Base-by-base conservation (phyloP, 2,888 invertebrate species). In the Entomobrya multifasciata region DNA sequence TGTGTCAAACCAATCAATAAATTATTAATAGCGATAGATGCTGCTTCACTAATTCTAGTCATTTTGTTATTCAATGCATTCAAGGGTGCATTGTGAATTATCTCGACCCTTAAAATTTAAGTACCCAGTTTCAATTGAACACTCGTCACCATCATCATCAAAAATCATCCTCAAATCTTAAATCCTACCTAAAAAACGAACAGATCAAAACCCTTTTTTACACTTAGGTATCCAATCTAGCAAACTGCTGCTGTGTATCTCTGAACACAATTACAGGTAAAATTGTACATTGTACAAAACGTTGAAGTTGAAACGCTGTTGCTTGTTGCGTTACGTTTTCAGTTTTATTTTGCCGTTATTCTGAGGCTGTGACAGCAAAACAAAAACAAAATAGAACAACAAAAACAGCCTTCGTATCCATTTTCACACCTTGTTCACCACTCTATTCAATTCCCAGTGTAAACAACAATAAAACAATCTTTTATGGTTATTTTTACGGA, bases 401-500 rank as follows among this genome's bases (percentile, higher is more conserved):
- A 81, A 70, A 36, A 67, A 70, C 57, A 70, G 81, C 81, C 70
- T 81, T 81, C 81, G 72, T 49, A 72, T 72, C 49, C 72, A 72
- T 72, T 72, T 72, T 72, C 72, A 72, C 72, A 49, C 72, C 72
- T 72, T 72, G 52, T 72, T 72, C 30, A 67, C 15, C 27, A 60
- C 17, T 67, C 52, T 30, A 67, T 55, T 70, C 52, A 62, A 62
- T 8, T 44, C 41, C 44, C 67, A 55, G 70, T 44, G 70, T 70
- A 81, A 44, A 81, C 70, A 65, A 67, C 80, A 72, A 72, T 72
- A 52, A 47, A 72, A 67, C 41, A 67, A 70, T 81, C 41, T 81
- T 81, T 70, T 81, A 81, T 81, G 81, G 81, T 81, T 57, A 81
- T 44, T 81, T 80, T 81, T 72, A 81, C 81, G 36, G 70, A 70